Evolutionary conservation across 2,113 vertebrate genomes (phyloP).

Genomic region (Rhipidura dahli): DNA sequence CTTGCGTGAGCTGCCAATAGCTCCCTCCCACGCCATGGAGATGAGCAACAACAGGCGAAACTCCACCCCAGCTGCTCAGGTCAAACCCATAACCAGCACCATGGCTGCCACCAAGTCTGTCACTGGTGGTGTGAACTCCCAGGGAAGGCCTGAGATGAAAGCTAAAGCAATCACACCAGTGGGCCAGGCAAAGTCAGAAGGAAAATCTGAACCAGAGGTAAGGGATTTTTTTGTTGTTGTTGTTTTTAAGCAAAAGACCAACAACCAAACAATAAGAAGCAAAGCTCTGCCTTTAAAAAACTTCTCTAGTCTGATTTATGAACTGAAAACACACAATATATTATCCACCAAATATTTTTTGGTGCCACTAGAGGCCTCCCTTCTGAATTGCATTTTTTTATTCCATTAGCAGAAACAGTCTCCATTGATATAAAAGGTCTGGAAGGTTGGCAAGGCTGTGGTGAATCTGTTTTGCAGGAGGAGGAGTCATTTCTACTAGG

Average conservation of each 20-base stretch:
- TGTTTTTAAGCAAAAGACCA: background rate
- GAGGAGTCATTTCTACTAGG: accelerated
- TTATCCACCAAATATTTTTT: background rate
- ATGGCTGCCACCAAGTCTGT: conserved; percentile 39
- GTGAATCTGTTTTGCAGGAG: background rate
- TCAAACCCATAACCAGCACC: conserved; percentile 72
- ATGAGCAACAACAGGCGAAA: conserved; percentile 65
- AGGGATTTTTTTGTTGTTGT: background rate
- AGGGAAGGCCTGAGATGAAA: conserved; percentile 72
- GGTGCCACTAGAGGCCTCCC: conserved; percentile 3
- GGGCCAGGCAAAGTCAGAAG: conserved; percentile 63
- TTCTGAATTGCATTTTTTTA: background rate
- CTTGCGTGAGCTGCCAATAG: conserved; percentile 89
- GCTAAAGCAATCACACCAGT: conserved; percentile 53
- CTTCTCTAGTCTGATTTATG: background rate
- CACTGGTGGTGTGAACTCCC: conserved; percentile 23
- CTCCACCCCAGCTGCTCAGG: conserved; percentile 75
- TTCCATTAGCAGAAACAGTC: background rate
- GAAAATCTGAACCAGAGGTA: conserved; percentile 78
- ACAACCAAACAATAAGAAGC: background rate
- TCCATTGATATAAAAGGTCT: background rate
- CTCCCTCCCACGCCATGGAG: conserved; percentile 76
- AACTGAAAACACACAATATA: background rate
- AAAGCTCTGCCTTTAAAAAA: background rate
- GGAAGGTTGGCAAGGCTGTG: background rate